Base-by-base conservation (phyloP, 2,888 invertebrate species). In the Dusona sp. region DNA sequence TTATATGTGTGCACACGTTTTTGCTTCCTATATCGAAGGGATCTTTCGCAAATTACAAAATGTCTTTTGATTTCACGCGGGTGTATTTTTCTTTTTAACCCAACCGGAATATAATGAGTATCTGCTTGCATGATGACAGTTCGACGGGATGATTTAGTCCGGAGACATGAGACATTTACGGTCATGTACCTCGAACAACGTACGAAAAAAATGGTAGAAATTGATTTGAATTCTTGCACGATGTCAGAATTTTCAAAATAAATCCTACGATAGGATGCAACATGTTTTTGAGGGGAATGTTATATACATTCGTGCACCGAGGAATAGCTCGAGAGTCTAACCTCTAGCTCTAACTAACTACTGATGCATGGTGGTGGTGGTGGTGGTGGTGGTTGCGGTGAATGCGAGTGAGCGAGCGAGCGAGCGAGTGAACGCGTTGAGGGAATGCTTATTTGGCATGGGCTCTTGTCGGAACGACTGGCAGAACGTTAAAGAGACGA, bases 371-470 rank as follows among this genome's bases (percentile, higher is more conserved):
- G 16, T 16, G 29, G 22, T 45, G 36, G 51, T 78, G 54, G 54
- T 16, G 22, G 22, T 16, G 11, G 33, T n/a, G 22, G 67, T 54
- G 67, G 54, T 78, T 48, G 64, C 45, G 68, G 68, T 67, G 72
- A 51, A 79, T 73, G 70, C 54, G 68, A 81, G 81, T 25, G 81
- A 77, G 42, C 19, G 67, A 75, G 70, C 54, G 68, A 81, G 81
- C 36, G 81, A 77, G 42, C 19, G 67, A 75, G 70, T 33, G 42
- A 65, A 74, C 65, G 45, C 73, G 67, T 51, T 22, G 11, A 51
- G 68, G 73, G 83, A 83, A 83, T 83, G 79, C 79, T 86, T 61
- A 61, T 61, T 83, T 85, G 83, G 75, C 82, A 70, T 65, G 54
- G 85, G 74, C 78, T 86, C 48, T 74, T 45, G 57, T 79, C 61